phyloP scores from a whole-genome alignment of 2,797 vertebrate genomes.

The Girardinus metallicus region DNA sequence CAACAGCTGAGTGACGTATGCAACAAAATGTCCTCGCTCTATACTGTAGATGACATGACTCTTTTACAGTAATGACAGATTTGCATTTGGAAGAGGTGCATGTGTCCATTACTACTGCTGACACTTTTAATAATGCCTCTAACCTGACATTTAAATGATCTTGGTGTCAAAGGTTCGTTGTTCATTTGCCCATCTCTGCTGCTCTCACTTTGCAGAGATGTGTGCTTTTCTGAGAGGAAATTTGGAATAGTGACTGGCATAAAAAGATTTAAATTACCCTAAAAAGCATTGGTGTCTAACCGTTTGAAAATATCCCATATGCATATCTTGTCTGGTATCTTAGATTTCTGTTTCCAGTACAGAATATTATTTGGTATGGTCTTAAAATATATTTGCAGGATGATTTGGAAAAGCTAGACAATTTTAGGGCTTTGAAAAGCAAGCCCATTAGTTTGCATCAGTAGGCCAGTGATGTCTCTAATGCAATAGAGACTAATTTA shows the following conservation, averaged over 20 bases:
- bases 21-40: conserved; percentile 1
- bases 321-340: not conserved
- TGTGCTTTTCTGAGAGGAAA: not conserved
- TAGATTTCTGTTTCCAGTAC: not conserved
- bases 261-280: not conserved
- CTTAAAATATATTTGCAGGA: not conserved
- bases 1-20: conserved; percentile 1
- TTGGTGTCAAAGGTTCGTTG: conserved; percentile 1
- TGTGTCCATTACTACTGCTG: conserved; percentile 26
- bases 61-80: conserved; percentile 19
- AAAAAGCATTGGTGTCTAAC: not conserved
- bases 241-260: not conserved
- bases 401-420: not conserved
- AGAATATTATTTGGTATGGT: not conserved
- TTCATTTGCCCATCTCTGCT: conserved; percentile 15
- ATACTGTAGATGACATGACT: conserved; percentile 8
- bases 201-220: conserved; percentile 5
- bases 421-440: not conserved
- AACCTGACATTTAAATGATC: conserved; percentile 37
- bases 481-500: not conserved
- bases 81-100: conserved; percentile 42
- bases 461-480: not conserved
- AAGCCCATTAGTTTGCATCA: not conserved
- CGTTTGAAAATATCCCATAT: not conserved
- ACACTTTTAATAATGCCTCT: conserved; percentile 30